phyloP scores from a whole-genome alignment of 2,113 vertebrate genomes.

The Pollachius pollachius region DNA sequence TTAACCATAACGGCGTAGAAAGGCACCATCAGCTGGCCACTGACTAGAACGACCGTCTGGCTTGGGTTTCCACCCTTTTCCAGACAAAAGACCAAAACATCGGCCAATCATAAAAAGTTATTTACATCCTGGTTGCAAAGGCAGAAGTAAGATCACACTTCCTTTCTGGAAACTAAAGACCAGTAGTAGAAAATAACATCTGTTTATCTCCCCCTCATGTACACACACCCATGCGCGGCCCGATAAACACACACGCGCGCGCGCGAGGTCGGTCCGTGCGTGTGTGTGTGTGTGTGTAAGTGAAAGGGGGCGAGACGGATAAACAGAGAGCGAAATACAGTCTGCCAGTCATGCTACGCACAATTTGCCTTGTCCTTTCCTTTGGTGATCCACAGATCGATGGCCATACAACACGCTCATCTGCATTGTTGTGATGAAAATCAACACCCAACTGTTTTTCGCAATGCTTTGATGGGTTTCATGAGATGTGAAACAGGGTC shows the following conservation, averaged over 20 bases:
- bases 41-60: slow-evolving; percentile 61
- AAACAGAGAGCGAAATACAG: slow-evolving; percentile 2
- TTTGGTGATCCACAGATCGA: not conserved
- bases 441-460: slow-evolving; percentile 14
- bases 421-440: not conserved
- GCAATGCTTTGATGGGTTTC: slow-evolving; percentile 7
- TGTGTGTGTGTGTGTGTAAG: not conserved
- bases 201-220: not conserved
- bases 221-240: not conserved
- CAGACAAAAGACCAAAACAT: slow-evolving; percentile 46
- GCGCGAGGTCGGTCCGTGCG: not conserved
- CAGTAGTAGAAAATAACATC: no score
- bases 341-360: slow-evolving; percentile 34
- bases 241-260: not conserved
- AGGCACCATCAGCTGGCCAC: slow-evolving; percentile 55
- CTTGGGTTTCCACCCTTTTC: slow-evolving; percentile 19
- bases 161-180: no score
- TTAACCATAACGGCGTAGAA: slow-evolving; percentile 7
- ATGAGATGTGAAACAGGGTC: slow-evolving; percentile 21
- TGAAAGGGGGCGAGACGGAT: not conserved
- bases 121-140: no score
- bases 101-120: no score
- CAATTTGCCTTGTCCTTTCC: not conserved
- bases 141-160: no score
- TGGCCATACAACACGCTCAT: not conserved